Base-by-base conservation (phyloP, 2,888 invertebrate genomes). In the Aspidiotus rigidus region DNA sequence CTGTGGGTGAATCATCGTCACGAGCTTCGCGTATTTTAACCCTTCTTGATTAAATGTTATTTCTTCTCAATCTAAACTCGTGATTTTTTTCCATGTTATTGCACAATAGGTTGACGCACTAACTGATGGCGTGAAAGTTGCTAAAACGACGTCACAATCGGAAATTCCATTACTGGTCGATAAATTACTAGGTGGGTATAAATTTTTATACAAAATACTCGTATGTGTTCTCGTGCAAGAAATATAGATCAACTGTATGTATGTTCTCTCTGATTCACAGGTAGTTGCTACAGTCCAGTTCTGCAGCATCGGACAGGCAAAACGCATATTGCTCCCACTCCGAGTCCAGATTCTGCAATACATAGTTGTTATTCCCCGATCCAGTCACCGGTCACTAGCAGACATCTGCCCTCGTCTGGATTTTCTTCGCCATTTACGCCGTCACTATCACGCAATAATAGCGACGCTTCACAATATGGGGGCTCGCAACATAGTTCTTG, bases 351-450 rank as follows among this genome's bases (percentile, higher is more conserved):
- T 78, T 90, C 90, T 17, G 92, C 92, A 73, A 89, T 92, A 73
- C 92, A 92, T 80, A 91, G 91, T 75, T 90, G 89, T 76, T 93
- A 92, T 76, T 86, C 86, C 74, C 92, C 93, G 7, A 90, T 89
- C 66, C 91, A 92, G 74, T 89, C 89, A 75, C 93, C 92, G 1
- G 84, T 91, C 64, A 90, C 91, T 54, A 88, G 90, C 41, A 83
- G 93, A 1, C 93, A 92, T 78, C 83, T 86, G 71, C 73, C 75
- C 49, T 80, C 79, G 28, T 80, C 80, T 2, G 80, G 80, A 9
- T 76, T 81, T 71, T 80, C 80, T 16, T 76, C 80, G n/a, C 80
- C 80, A 1, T 84, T 89, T 75, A 90, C 90, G 66, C 91, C 91
- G 54, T 90, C 90, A 11, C 80, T 93, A 72, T 90, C 90, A 69